Evolutionary conservation across 2,113 vertebrate genomes (phyloP), one percentile per base, ranked within the genome.

Genomic region (Sinocyclocheilus grahami): DNA sequence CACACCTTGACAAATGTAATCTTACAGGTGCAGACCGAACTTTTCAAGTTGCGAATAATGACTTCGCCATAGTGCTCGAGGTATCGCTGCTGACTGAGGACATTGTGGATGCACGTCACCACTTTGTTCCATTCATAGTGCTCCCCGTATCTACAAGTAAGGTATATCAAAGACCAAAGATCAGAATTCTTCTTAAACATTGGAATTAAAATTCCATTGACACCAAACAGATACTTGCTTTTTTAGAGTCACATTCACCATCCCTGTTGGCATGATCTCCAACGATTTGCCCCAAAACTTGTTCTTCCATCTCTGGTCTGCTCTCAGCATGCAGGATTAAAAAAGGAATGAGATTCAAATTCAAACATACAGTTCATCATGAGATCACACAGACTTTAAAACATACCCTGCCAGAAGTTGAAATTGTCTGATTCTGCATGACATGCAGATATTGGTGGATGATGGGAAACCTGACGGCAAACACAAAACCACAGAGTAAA

Each of bases 241-340:
- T 84, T 97, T 96, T 84, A 99, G 94, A 87, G 94, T 97, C 81
- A 98, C 96, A 5, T 99, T 96, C 5, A 97, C 97, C 90, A 97
- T 99, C 92, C 98, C 98, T 89, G 99, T 93, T 84, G 97, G 97
- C 93, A 99, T 97, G 12, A 99, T 98, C 94, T 99, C 98, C 96
- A 99, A 97, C 89, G 98, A 99, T 94, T 99, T 99, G 0, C 98
- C 98, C 98, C 98, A 99, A 94, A 99, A 99, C 92, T 99, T 99
- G 91, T 99, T 99, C 95, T 98, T 99, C 97, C 97, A 99, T 89
- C 97, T 95, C 88, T 99, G 93, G 92, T 99, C 98, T 99, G 92
- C 33, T 37, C n/a, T 72, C 24, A 93, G 95, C 94, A 22, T 90
- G 46, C 37, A 48, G 3, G 14, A 86, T 65, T 72, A 33, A 1